Conservation (phyloP, 1,140 invertebrate species). For the Babylonia areolata region DNA sequence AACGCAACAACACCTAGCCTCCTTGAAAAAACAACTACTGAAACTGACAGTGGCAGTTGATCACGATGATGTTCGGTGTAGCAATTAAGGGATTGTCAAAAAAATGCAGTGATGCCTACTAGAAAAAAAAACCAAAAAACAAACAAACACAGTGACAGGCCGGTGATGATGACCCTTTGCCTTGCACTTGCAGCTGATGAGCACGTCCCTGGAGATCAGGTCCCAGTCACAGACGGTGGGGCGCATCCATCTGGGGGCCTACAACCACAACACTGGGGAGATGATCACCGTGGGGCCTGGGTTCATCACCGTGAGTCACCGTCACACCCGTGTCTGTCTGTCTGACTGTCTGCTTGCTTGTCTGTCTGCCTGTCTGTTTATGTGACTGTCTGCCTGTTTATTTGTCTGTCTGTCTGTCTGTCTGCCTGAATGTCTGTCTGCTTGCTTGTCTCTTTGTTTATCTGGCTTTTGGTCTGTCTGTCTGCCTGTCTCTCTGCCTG, state of each 20-base stretch:
- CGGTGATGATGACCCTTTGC: too few species aligned
- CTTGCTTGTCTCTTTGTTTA: neutral
- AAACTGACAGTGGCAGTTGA: too few species aligned
- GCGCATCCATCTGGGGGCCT: conserved; percentile 58
- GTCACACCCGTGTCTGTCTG: neutral
- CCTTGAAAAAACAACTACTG: too few species aligned
- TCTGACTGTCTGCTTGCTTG: neutral
- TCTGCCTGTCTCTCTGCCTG: too few species aligned
- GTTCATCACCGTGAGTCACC: conserved; percentile 67
- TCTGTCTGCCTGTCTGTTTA: neutral
- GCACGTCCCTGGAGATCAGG: conserved; percentile 66
- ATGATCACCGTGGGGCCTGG: conserved; percentile 68
- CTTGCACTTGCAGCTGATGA: conserved; percentile 64
- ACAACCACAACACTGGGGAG: conserved; percentile 70
- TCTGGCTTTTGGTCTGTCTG: too few species aligned
- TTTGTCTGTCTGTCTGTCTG: neutral
- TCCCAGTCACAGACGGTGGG: conserved; percentile 64
- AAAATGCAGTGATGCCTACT: too few species aligned
- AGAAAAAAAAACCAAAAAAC: too few species aligned
- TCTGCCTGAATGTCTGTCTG: neutral
- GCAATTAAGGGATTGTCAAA: too few species aligned
- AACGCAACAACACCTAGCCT: too few species aligned
- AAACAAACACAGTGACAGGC: too few species aligned
- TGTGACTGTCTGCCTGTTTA: neutral
- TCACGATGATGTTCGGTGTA: too few species aligned